Evolutionary conservation across 2,888 invertebrate species (phyloP).

Genomic region (Chrysolina oricalcia): DNA sequence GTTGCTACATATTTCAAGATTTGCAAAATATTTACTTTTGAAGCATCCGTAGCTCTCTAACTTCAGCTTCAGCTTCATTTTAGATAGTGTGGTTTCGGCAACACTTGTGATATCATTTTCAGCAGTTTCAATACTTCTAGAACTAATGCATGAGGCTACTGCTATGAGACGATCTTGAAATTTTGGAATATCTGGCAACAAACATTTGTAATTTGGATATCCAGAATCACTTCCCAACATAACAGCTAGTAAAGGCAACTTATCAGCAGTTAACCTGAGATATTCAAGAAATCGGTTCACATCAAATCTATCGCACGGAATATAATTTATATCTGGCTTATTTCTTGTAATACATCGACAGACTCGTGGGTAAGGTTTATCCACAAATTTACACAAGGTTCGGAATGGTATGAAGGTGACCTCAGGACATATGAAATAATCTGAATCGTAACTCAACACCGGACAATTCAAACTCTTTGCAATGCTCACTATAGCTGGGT

Average conservation of each 20-base stretch:
- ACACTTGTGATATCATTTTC: not conserved
- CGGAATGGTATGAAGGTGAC: constrained; percentile 86
- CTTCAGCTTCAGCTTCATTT: not conserved
- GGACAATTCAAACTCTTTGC: constrained; percentile 75
- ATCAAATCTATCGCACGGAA: constrained; percentile 82
- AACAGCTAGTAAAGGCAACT: constrained; percentile 86
- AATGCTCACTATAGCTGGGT: constrained; percentile 88
- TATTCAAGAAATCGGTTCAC: constrained; percentile 80
- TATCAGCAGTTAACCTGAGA: constrained; percentile 78
- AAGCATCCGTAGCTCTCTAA: not conserved
- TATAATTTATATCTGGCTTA: constrained; percentile 65
- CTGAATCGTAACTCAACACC: constrained; percentile 39
- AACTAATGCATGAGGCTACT: constrained; percentile 7
- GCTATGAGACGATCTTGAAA: not conserved
- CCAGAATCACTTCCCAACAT: constrained; percentile 85
- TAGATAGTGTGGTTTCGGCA: not conserved
- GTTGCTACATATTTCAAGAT: not conserved
- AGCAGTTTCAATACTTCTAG: not conserved
- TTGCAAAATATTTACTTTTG: not conserved
- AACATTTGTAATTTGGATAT: constrained; percentile 79
- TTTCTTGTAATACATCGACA: constrained; percentile 56
- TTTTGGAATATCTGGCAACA: constrained; percentile 62
- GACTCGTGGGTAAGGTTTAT: not conserved
- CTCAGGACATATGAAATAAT: constrained; percentile 81
- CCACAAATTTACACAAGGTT: constrained; percentile 71